Conservation (phyloP, 2,797 vertebrate genomes). For the Tiaroga cobitis region DNA sequence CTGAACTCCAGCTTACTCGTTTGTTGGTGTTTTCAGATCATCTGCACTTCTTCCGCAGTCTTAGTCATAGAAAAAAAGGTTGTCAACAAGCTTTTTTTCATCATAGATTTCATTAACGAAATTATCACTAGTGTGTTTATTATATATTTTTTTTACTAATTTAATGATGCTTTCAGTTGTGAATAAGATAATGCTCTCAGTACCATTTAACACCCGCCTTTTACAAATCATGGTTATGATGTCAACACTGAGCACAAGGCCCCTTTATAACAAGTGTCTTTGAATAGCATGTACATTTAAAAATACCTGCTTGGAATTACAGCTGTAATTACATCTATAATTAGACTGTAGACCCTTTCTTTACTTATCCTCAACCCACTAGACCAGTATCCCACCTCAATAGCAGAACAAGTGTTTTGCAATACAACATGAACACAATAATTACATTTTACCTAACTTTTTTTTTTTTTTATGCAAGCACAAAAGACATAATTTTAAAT, state of each 20-base stretch:
- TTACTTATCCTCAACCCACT: neutral
- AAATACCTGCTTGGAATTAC: neutral
- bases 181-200: neutral
- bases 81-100: neutral
- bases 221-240: neutral
- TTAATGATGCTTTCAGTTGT: neutral
- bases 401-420: neutral
- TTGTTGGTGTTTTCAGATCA: neutral
- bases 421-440: neutral
- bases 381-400: neutral
- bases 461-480: neutral
- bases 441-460: neutral
- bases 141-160: neutral
- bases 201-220: neutral
- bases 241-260: neutral
- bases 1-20: constrained; percentile 3
- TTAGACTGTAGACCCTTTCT: neutral
- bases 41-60: neutral
- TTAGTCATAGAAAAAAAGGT: constrained; percentile 6
- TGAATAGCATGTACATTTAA: neutral
- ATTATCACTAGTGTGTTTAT: neutral
- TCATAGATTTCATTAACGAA: neutral
- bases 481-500: neutral
- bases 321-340: too few relatives aligned
- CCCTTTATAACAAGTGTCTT: neutral